Evolutionary conservation across 2,888 invertebrate species (phyloP).

Genomic region (Ashinkailepas kermadecensis): DNA sequence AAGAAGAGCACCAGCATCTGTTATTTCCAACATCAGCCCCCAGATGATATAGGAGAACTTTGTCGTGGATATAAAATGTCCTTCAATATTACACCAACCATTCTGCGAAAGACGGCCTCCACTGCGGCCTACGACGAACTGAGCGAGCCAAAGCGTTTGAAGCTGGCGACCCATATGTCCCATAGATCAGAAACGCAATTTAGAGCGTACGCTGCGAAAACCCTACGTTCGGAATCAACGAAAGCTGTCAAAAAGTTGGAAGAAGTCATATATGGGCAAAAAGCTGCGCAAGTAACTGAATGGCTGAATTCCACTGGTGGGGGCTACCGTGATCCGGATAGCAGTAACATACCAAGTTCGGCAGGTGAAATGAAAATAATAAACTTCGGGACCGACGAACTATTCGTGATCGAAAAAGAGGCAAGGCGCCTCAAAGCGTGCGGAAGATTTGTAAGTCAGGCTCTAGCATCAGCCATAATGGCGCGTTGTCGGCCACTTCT

Average conservation of each 20-base stretch:
- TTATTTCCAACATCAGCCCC: neutral
- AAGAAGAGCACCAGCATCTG: neutral
- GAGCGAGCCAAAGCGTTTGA: neutral
- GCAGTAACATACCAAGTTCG: no score
- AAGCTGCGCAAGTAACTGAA: no score
- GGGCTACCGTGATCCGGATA: no score
- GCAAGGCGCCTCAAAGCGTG: no score
- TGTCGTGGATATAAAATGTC: neutral
- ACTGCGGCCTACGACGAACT: neutral
- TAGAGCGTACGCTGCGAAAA: neutral
- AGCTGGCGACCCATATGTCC: neutral
- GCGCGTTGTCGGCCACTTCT: no score
- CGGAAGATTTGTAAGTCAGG: no score
- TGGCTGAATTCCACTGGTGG: no score
- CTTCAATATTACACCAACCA: neutral
- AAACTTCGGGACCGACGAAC: no score
- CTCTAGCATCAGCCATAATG: no score
- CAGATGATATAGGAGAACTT: neutral
- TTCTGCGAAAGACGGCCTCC: neutral
- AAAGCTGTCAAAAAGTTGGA: neutral
- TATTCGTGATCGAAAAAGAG: no score
- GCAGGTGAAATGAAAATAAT: no score
- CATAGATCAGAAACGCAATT: neutral
- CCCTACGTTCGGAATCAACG: neutral
- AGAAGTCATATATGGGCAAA: neutral